Conservation (phyloP, 2,888 invertebrate genomes). For the Drosophila falleni region DNA sequence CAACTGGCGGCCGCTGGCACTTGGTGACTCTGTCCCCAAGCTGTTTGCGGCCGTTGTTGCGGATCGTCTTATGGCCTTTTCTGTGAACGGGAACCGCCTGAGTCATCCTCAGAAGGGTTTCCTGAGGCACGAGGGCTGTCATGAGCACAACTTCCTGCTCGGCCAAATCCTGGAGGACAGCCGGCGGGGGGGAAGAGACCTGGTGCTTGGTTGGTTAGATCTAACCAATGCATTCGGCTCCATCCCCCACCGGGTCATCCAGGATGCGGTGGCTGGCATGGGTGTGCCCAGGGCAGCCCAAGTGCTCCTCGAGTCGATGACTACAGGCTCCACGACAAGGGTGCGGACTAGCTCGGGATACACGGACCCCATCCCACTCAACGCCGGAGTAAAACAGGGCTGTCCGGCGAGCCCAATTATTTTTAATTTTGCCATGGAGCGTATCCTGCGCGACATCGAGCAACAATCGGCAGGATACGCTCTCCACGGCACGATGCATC, state of each 20-base stretch:
- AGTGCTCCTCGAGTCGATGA: not conserved
- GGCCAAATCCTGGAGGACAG: slow-evolving; percentile 1
- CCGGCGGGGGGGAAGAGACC: not conserved
- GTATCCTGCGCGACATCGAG: not conserved
- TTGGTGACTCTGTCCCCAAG: too few relatives aligned
- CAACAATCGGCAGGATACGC: not conserved
- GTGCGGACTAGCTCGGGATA: not conserved
- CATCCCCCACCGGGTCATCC: not conserved
- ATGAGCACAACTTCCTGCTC: slow-evolving; percentile 1
- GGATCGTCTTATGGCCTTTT: not conserved
- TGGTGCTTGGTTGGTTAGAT: not conserved
- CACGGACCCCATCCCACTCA: not conserved
- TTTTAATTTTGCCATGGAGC: not conserved
- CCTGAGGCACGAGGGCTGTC: not conserved
- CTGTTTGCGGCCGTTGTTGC: not conserved
- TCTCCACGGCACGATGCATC: not conserved
- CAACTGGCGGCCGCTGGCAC: too few relatives aligned
- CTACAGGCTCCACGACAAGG: not conserved
- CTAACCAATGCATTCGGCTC: not conserved
- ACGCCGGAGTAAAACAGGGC: not conserved
- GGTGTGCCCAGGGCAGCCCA: not conserved
- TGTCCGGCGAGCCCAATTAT: not conserved
- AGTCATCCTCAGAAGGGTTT: not conserved
- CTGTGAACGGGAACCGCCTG: slow-evolving; percentile 5
- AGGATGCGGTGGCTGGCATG: not conserved